Base-by-base conservation (phyloP, 2,113 vertebrate species). In the Zapornia atra region DNA sequence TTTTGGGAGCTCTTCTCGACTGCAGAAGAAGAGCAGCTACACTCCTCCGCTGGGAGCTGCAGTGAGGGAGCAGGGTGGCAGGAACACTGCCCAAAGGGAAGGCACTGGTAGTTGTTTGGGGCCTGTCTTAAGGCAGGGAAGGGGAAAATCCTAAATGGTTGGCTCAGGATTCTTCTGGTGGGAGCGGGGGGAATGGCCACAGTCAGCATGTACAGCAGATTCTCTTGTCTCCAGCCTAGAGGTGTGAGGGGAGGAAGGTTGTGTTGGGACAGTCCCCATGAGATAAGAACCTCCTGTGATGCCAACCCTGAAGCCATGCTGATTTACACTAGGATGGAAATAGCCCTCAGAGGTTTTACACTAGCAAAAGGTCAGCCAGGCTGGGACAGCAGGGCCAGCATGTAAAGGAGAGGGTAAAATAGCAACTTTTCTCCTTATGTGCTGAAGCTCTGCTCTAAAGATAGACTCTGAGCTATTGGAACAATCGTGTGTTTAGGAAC, bases 301-400 rank as follows among this genome's bases (percentile, higher is more conserved):
- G 86, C 73, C 91, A 97, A 10, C 14, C 31, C 34, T 0, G 0
- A 83, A 91, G 77, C 61, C 86, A 76, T 3, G 2, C 64, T 82
- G 80, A 95, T 88, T 95, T 92, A 51, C 86, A 60, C 56, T 59
- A 76, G 81, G 77, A 92, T 96, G 81, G 86, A 96, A 94, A 94
- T 94, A 96, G 81, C 89, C 44, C 61, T 76, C 3, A 4, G 65
- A 71, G 38, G 33, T 95, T 91, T 90, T 60, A 88, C 20, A 15
- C 42, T 51, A 66, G 33, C 24, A 77, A 89, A 94, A 97, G 86
- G 91, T 95, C 86, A 92, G 69, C 38, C 83, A 91, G 86, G 51
- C 56, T 71, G 65, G 56, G 83, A 75, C 61, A 86, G 51, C 25
- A 51, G 65, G 60, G 76, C 38, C 53, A 92, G 51, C 26, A 46